Base-by-base conservation (phyloP, 2,888 invertebrate genomes). In the Myopa tessellatipennis region DNA sequence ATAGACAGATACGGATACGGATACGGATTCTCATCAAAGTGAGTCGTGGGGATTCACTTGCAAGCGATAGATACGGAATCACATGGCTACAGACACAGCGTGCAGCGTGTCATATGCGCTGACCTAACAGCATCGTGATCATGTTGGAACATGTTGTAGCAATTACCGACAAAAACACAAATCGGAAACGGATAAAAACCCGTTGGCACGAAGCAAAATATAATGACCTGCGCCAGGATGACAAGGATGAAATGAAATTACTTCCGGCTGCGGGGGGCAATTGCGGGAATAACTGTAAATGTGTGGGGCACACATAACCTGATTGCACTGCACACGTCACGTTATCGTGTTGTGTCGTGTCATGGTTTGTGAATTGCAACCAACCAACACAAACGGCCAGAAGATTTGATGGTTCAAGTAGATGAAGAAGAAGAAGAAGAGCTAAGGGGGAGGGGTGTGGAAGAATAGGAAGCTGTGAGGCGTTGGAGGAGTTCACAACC, bases 131-230 rank as follows among this genome's bases (percentile, higher is more conserved):
- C 18, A 61, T n/a, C 61, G 34, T 61, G 26, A 10, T 58, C 14
- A 58, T n/a, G 14, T 52, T 52, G 8, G 2, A 45, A 3, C 1
- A 45, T 58, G 58, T 72, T 58, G 60, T 18, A 72, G 74, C 65
- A 74, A 65, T 65, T 65, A 74, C 52, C 50, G 50, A 50, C 65
- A 52, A 65, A 74, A 65, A 74, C 50, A 65, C 10, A 52, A 65
- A 74, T 40, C 36, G 63, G 26, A 72, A 65, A 38, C 50, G 65
- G 63, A 65, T 26, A 65, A 45, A 63, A 65, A 52, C 65, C 63
- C 50, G 74, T 74, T 52, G 74, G 50, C 74, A 74, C n/a, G 45
- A 65, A 74, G 26, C 52, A 65, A 50, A 52, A 74, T 38, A 74
- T 65, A 74, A 74, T 65, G 52, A 65, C 74, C 65, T 65, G 52